Evolutionary conservation across 2,113 vertebrate genomes (phyloP).

Genomic region (Thermophis baileyi): DNA sequence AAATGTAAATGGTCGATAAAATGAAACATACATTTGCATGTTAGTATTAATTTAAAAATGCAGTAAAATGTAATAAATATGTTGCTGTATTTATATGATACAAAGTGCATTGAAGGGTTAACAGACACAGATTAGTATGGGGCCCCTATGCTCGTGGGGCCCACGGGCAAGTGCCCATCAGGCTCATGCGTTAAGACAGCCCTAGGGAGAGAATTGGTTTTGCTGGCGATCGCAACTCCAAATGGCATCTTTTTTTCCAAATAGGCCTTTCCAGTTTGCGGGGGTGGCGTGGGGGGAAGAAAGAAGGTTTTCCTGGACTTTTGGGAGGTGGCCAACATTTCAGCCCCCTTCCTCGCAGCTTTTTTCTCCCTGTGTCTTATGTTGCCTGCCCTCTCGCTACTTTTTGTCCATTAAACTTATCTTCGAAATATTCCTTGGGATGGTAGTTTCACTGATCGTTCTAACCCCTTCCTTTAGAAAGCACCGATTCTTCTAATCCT

Average conservation of each 20-base stretch:
- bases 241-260: not conserved
- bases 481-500: not conserved
- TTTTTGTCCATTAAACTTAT: not conserved
- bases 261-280: not conserved
- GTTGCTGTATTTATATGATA: no score
- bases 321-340: not conserved
- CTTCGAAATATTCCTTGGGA: not conserved
- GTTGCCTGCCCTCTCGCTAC: not conserved
- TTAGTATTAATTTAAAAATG: no score
- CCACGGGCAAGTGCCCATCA: no score
- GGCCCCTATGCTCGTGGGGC: no score
- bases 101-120: no score
- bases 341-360: not conserved
- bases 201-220: not conserved
- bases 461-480: not conserved
- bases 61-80: no score
- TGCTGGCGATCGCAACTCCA: not conserved
- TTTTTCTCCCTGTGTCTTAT: not conserved
- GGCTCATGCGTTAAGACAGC: no score
- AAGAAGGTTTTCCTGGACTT: not conserved
- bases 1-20: no score
- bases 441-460: not conserved
- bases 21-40: no score
- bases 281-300: fast-evolving
- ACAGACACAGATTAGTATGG: no score